Conservation (phyloP, 2,113 vertebrate genomes). For the Aldabrachelys gigantea region DNA sequence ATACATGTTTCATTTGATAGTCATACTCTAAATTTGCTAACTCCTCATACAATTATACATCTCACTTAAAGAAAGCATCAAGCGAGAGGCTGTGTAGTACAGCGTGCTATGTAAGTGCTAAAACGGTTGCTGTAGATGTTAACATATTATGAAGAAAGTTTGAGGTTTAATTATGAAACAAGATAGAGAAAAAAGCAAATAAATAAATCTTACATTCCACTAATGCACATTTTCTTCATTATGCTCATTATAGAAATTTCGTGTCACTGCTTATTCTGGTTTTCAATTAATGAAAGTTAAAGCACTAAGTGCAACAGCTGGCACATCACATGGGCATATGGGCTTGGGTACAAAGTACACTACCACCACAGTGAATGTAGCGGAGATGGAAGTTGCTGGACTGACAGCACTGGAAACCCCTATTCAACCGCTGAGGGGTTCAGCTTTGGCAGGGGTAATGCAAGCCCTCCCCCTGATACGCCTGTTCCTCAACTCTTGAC, state of each 20-base stretch:
- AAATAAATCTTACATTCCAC: background rate
- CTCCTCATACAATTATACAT: conserved; percentile 28
- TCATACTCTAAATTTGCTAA: background rate
- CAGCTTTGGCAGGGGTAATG: background rate
- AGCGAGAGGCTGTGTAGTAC: conserved; percentile 20
- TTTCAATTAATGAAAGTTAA: background rate
- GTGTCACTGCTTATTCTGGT: background rate
- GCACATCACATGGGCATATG: background rate
- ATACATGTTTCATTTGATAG: background rate
- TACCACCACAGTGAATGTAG: background rate
- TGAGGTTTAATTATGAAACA: conserved; percentile 27
- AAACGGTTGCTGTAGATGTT: background rate
- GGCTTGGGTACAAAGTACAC: background rate
- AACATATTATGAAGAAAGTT: conserved; percentile 17
- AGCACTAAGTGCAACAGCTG: background rate
- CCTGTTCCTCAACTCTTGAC: rapidly evolving
- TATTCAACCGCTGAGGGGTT: background rate
- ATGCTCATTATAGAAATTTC: conserved; percentile 2
- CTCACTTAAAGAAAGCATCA: conserved; percentile 19
- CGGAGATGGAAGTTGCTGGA: background rate
- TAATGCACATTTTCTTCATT: background rate
- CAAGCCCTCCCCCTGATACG: background rate
- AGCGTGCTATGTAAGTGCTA: background rate
- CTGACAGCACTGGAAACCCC: background rate
- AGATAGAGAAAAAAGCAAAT: conserved; percentile 14